phyloP scores from a whole-genome alignment of 2,888 invertebrate genomes.

The Ethmia dodecea region DNA sequence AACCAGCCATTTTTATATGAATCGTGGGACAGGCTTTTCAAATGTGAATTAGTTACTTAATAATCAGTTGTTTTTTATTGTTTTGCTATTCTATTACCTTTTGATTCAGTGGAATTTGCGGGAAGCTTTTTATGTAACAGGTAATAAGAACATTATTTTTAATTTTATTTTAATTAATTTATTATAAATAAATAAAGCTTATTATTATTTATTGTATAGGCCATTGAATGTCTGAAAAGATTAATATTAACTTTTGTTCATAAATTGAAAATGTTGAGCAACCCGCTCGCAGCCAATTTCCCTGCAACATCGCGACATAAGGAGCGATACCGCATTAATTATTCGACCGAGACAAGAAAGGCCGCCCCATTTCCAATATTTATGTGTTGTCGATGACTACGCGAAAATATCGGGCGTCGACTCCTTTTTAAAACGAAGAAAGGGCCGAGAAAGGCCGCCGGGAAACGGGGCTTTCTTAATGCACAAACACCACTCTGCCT shows the following conservation, averaged over 20 bases:
- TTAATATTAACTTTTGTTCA: too few relatives aligned
- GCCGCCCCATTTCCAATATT: conserved; percentile 76
- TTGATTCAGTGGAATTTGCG: too few relatives aligned
- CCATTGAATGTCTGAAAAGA: too few relatives aligned
- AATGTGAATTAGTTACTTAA: too few relatives aligned
- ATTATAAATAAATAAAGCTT: too few relatives aligned
- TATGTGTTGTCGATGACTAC: conserved; percentile 78
- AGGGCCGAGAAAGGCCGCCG: conserved; percentile 73
- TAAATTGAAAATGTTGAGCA: too few relatives aligned
- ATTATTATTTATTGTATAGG: too few relatives aligned
- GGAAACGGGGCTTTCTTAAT: conserved; percentile 72
- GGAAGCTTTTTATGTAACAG: too few relatives aligned
- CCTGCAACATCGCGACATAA: conserved; percentile 66
- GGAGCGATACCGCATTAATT: conserved; percentile 72
- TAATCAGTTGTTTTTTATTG: too few relatives aligned
- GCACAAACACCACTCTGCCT: conserved; percentile 73
- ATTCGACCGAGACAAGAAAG: conserved; percentile 74
- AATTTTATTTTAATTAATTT: too few relatives aligned
- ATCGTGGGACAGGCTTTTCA: neutral
- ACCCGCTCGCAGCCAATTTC: conserved; percentile 43
- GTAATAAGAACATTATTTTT: too few relatives aligned
- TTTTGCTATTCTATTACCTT: too few relatives aligned
- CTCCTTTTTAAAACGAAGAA: conserved; percentile 76
- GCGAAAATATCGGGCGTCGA: conserved; percentile 73
- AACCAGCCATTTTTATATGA: conserved; percentile 4